Base-by-base conservation (phyloP, 2,888 invertebrate genomes). In the Troides oblongomaculatus region DNA sequence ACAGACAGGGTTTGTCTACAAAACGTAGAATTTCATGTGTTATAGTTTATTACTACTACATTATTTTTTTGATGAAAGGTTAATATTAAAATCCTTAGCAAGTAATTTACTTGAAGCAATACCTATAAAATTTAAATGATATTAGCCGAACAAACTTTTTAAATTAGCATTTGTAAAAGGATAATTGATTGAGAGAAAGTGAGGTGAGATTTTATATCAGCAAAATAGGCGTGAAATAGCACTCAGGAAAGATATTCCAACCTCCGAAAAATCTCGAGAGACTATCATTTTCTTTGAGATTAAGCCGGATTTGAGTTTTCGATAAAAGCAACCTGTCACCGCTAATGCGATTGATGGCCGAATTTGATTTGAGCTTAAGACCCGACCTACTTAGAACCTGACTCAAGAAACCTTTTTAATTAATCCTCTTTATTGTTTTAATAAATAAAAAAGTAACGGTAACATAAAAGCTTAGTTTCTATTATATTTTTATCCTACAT, bases 291-390 rank as follows among this genome's bases (percentile, higher is more conserved):
- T 70, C 63, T 66, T 63, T 39, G 59, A 70, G 62, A 70, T 70
- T 70, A 63, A 66, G 63, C 66, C 70, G 63, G 66, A 66, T 70
- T 70, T 66, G 39, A 62, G 66, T 58, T 66, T 66, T 39, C 66
- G 70, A 70, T 70, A 70, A 70, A 70, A 70, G 70, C 63, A 70
- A 70, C 70, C 70, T 70, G 70, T 70, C 70, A 66, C 66, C 59
- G 62, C 70, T 70, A 70, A 66, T 66, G 70, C 70, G 63, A 70
- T 70, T 66, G 70, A 70, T 70, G 70, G 70, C 17, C 66, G 56
- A 66, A 70, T 66, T 70, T 66, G 70, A 66, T 66, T 63, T 70
- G 58, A 66, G 60, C 53, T 58, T 59, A 66, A 66, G 62, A 46
- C 57, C 36, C 39, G 30, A 58, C 58, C 56, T 64, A 65, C 43